A percentile compares a stretch with the other conserved stretches of the same genome.
Evolutionary conservation across 2,888 invertebrate genomes (phyloP).

Genomic region (Stenichneumon culpator): DNA sequence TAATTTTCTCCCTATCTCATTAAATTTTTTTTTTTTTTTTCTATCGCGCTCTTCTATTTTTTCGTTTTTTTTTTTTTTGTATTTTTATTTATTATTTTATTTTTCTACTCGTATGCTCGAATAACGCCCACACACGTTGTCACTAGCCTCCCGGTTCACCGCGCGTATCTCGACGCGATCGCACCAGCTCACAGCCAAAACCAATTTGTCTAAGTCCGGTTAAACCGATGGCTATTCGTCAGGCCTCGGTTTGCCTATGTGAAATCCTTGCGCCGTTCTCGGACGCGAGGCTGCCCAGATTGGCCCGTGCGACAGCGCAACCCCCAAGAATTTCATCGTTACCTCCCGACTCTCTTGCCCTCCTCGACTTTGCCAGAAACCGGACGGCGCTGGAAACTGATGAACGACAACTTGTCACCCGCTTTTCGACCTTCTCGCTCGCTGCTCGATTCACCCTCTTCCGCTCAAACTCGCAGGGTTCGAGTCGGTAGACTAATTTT

Average conservation of each 20-base stretch:
- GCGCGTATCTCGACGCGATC: slow-evolving; percentile 72
- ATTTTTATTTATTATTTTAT: slow-evolving; percentile 43
- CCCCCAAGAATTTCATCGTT: slow-evolving; percentile 13
- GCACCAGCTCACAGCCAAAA: slow-evolving; percentile 80
- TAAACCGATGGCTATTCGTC: slow-evolving; percentile 60
- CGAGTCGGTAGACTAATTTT: background rate
- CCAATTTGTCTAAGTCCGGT: slow-evolving; percentile 67
- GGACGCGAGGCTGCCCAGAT: background rate
- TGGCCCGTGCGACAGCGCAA: slow-evolving; percentile 2
- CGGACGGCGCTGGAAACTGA: slow-evolving; percentile 9
- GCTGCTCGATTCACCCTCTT: background rate
- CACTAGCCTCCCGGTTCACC: slow-evolving; percentile 49
- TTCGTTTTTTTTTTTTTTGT: slow-evolving; percentile 7
- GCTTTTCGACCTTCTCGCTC: background rate
- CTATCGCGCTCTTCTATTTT: slow-evolving; percentile 4
- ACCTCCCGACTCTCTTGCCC: background rate
- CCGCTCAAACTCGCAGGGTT: background rate
- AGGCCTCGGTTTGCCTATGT: slow-evolving; percentile 38
- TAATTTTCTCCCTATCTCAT: slow-evolving; percentile 6
- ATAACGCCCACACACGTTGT: slow-evolving; percentile 50
- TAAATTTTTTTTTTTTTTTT: slow-evolving; percentile 11
- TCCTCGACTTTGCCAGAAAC: background rate
- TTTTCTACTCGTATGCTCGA: slow-evolving; percentile 53
- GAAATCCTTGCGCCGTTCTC: slow-evolving; percentile 31
- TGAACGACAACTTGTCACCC: slow-evolving; percentile 56